These are phyloP conservation scores for Erannis defoliaria DNA, from an alignment of 2,888 invertebrate species.

Conservation along the genomic window DNA sequence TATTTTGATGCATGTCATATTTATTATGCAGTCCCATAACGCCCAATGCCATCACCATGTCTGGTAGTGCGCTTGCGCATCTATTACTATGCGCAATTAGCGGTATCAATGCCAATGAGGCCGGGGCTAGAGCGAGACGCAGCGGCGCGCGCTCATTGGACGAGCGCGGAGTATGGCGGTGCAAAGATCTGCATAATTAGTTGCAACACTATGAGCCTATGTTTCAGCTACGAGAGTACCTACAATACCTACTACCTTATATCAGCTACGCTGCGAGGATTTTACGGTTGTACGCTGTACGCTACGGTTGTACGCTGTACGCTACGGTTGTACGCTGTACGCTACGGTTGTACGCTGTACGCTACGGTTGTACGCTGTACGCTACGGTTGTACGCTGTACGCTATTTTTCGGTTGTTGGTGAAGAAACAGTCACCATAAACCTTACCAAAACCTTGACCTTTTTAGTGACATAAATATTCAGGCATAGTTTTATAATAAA, in stretches of 20 bases:
- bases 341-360: no score
- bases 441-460: no score
- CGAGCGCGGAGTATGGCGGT: constrained; percentile 20
- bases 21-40: neutral
- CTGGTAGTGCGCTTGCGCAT: constrained; percentile 1
- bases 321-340: no score
- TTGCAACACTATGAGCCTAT: constrained; percentile 6
- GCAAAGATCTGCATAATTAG: constrained; percentile 23
- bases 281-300: no score
- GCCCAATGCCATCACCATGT: neutral
- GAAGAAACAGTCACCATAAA: no score
- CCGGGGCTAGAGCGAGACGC: constrained; percentile 21
- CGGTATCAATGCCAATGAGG: constrained; percentile 10
- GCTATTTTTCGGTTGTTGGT: no score
- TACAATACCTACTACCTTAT: neutral
- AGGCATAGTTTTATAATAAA: no score
- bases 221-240: neutral
- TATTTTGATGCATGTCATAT: no score
- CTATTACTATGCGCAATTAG: constrained; percentile 16
- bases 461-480: no score
- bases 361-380: no score
- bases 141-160: constrained; percentile 16
- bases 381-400: no score
- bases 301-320: no score
- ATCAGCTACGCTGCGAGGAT: neutral